Base-by-base conservation (phyloP, 2,888 invertebrate genomes). In the Mimachlamys varia region DNA sequence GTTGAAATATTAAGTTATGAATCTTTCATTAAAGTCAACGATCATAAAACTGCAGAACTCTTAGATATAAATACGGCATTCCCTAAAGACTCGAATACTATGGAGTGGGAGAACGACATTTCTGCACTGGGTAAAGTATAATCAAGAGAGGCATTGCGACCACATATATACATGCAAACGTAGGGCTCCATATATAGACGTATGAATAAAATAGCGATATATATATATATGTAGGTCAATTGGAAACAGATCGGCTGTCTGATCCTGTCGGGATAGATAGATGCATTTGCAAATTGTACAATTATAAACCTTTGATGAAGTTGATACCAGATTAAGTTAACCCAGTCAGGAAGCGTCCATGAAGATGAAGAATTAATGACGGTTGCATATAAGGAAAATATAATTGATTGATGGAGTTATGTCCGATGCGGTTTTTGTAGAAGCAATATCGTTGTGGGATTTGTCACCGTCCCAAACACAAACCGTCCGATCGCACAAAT, bases 271-370 rank as follows among this genome's bases (percentile, higher is more conserved):
- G 7, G 5, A 22, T 1, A 33, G 76, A 76, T 62, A 33, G 17
- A 33, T 76, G 12, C 0, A 7, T 76, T 27, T 33, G 7, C 33
- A 33, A 76, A 76, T 76, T 76, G 33, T 12, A 76, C 76, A 76
- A 76, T 76, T 76, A 76, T 76, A 76, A 33, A 76, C 76, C 7
- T 27, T 76, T 76, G 76, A 76, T 33, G 76, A 33, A 33, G 76
- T 33, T 76, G 33, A 33, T 76, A 27, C 76, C 76, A 33, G 22
- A 62, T 76, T 33, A 27, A 76, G 33, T 17, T 76, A 76, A 33
- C 27, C 33, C 12, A 13, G 76, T 76, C 76, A 76, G 62, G 22
- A 62, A 62, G 4, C 76, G 22, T 76, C 33, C 27, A 27, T 33
- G 33, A 22, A 33, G 76, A 76, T 33, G 12, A 33, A n/a, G 19